Evolutionary conservation across 1,140 invertebrate genomes (phyloP).

Genomic region (Andrena cerasifolii): DNA sequence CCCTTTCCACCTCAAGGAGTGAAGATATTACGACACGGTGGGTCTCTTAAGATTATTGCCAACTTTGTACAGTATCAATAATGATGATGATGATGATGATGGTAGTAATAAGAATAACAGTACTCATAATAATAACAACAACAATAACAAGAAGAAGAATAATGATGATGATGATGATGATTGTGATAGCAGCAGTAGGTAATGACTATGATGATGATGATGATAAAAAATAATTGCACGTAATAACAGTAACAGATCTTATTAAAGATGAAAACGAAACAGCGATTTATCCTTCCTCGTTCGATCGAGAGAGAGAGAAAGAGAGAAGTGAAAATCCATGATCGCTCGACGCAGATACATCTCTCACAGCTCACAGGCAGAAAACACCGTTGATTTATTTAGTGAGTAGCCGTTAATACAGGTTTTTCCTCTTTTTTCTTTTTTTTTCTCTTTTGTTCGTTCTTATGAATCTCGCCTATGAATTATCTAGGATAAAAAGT

Average conservation of each 20-base stretch:
- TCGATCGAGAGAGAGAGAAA: constrained; percentile 44
- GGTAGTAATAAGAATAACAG: constrained; percentile 3
- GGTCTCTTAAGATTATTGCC: constrained; percentile 79
- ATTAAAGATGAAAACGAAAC: constrained; percentile 58
- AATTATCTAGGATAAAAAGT: constrained; percentile 82
- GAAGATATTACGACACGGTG: constrained; percentile 66
- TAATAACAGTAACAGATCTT: constrained; percentile 44
- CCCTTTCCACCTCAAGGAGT: constrained; percentile 44
- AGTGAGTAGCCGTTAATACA: constrained; percentile 78
- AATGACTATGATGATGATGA: constrained; percentile 31
- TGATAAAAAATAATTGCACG: no score
- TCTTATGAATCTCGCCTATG: constrained; percentile 71
- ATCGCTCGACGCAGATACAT: constrained; percentile 68
- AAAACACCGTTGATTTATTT: constrained; percentile 81
- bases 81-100: constrained; percentile 42
- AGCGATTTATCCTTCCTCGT: constrained; percentile 47
- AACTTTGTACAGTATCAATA: constrained; percentile 78
- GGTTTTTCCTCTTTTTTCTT: constrained; percentile 74
- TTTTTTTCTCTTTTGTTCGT: constrained; percentile 62
- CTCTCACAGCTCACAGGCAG: constrained; percentile 76
- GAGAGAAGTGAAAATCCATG: constrained; percentile 38
- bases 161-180: constrained; percentile 46
- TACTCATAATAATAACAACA: constrained; percentile 48
- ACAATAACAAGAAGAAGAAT: no score
- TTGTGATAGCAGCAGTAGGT: constrained; percentile 15